Evolutionary conservation across 2,113 vertebrate genomes (phyloP), one percentile per base, ranked within the genome.

Genomic region (Redunca redunca): DNA sequence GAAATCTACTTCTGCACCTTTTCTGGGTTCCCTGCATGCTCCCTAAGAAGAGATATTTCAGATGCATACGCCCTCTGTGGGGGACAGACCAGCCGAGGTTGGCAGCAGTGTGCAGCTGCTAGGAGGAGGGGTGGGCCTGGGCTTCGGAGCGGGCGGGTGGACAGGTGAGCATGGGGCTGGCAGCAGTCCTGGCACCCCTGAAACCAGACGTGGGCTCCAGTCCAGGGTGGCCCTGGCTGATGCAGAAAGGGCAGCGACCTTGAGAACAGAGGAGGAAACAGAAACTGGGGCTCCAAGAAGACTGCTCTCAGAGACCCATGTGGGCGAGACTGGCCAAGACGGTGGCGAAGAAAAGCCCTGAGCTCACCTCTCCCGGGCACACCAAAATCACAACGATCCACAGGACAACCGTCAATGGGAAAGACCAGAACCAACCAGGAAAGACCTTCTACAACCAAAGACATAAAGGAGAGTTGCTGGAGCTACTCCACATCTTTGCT

Each of bases 131-230:
- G 26, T 6, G 46, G 30, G 40, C 48, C 46, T 81, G 80, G 58
- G 40, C n/a, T 74, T 14, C 1, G 2, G 10, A 13, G 58, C 9
- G 0, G 21, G 8, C 0, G 2, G 43, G 21, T 5, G 2, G 16
- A 84, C 57, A 23, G 12, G 7, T 28, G 43, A 84, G 57, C 6
- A 10, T 33, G 26, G 36, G 28, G 40, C 67, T 15, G 21, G 52
- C 53, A 57, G 84, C 28, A 33, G 53, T 60, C 48, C 94, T n/a
- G 53, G 17, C 57, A 48, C 21, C 80, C 86, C 15, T 1, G 0
- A 60, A 53, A 25, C n/a, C 46, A 28, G 43, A 23, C 85, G 50
- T 33, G 43, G 23, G 33, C 6, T 6, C 30, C 33, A 25, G 74
- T 74, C 57, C 57, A 33, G 67, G 26, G 57, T 7, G 19, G n/a